Evolutionary conservation across 2,797 vertebrate genomes (phyloP).

Genomic region (Ctenopoma multispine): DNA sequence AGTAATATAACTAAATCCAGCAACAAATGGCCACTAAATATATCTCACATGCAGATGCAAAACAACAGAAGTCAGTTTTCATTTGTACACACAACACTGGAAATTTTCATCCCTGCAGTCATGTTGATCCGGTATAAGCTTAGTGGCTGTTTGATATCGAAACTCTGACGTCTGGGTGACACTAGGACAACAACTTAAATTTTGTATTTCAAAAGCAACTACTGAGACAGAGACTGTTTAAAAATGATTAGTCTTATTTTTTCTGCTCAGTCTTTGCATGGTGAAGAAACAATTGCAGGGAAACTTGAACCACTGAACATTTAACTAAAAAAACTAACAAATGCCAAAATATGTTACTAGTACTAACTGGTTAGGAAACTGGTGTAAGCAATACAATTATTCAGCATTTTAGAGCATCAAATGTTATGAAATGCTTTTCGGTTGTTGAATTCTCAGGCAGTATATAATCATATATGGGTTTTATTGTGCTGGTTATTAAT

Average conservation of each 20-base stretch:
- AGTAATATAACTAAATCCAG: conserved; percentile 15
- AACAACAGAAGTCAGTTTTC: not conserved
- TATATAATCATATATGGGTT: conserved; percentile 6
- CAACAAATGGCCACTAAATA: not conserved
- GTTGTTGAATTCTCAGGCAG: not conserved
- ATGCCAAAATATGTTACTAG: not conserved
- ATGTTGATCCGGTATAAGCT: not conserved
- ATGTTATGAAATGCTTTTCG: not conserved
- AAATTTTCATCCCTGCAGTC: not conserved
- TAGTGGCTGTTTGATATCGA: conserved; percentile 1
- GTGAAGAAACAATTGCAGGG: too few species aligned
- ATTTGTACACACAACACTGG: not conserved
- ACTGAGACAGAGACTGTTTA: too few species aligned
- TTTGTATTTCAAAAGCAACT: too few species aligned
- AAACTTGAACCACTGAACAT: not conserved
- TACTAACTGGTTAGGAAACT: not conserved
- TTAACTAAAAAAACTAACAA: not conserved
- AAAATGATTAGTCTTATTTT: too few species aligned
- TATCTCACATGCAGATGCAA: not conserved
- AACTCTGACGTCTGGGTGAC: conserved; percentile 1
- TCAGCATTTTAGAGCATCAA: not conserved
- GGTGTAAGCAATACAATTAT: not conserved
- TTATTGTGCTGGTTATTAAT: not conserved
- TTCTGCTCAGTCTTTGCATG: too few species aligned
- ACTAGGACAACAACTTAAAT: too few species aligned